A percentile compares a stretch with the other conserved stretches of the same genome.
phyloP scores from a whole-genome alignment of 2,888 invertebrate species.

The Neuroscelio doddi region DNA sequence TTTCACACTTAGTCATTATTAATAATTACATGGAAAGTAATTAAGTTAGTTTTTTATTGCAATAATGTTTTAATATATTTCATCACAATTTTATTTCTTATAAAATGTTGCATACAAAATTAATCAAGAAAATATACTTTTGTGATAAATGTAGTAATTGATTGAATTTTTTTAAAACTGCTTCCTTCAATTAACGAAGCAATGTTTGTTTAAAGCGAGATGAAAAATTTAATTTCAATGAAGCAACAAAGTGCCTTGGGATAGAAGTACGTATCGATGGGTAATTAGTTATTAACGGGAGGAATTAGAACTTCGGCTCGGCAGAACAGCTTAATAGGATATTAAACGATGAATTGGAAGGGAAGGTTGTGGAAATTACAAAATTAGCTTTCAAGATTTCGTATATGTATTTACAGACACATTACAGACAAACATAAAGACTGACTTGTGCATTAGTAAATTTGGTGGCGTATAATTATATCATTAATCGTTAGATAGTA shows the following conservation, averaged over 20 bases:
- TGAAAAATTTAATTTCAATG: constrained; percentile 38
- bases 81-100: no score
- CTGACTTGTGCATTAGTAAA: neutral
- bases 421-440: neutral
- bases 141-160: no score
- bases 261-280: constrained; percentile 52
- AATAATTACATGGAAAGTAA: no score
- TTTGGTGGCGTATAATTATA: neutral
- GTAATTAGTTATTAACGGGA: constrained; percentile 64
- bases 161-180: no score
- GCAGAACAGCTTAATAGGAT: constrained; percentile 61
- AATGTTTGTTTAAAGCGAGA: constrained; percentile 20
- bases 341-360: constrained; percentile 62
- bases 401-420: constrained; percentile 20
- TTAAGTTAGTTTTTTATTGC: no score
- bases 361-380: constrained; percentile 50
- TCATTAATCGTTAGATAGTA: no score
- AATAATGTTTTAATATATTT: no score
- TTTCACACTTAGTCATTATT: neutral
- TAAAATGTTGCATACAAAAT: no score
- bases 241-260: constrained; percentile 35
- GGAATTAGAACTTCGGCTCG: constrained; percentile 48
- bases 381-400: constrained; percentile 50
- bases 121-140: no score
- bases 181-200: constrained; percentile 4